Evolutionary conservation across 1,140 invertebrate species (phyloP), one percentile per base, ranked within the genome.

Genomic region (Onthophagus taurus): DNA sequence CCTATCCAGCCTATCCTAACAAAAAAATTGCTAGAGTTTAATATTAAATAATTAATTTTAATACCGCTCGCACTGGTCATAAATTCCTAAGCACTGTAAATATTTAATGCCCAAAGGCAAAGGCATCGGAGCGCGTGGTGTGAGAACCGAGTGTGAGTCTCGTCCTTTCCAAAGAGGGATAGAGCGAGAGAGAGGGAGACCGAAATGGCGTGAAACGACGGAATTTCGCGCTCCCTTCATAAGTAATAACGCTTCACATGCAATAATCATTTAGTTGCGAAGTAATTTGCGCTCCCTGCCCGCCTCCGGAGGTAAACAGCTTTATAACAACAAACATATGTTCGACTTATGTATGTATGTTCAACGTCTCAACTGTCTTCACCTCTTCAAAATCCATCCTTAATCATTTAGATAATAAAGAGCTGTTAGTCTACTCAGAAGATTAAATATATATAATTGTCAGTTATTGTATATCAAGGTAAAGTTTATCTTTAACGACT

Each of bases 31-130:
- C 53, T 51, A 41, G 52, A 55, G 49, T 60, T 56, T 60, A 58
- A 58, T 60, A 58, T 54, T 60, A 58, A 60, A 60, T 60, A 60
- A 58, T 60, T 60, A 60, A 60, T 58, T 60, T 60, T 60, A 60
- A 60, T 60, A 60, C 55, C 49, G 56, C 19, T 49, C 55, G 52
- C 51, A 50, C 48, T 44, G 48, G 55, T 56, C 56, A 58, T 58
- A 59, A 59, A 59, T 59, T 56, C 44, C 49, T 59, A 53, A 58
- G 41, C 49, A 49, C 30, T 36, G 55, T 59, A 52, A 59, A 59
- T 58, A 56, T 59, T 59, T 59, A 50, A 59, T 50, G 49, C 45
- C 43, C 46, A 48, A 53, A 55, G 54, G 54, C 52, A 53, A 45
- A 48, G 45, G 49, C 35, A 35, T 17, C 31, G 37, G 23, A 11